phyloP scores from a whole-genome alignment of 2,113 vertebrate genomes.

The Forbesichthys papilliferus region DNA sequence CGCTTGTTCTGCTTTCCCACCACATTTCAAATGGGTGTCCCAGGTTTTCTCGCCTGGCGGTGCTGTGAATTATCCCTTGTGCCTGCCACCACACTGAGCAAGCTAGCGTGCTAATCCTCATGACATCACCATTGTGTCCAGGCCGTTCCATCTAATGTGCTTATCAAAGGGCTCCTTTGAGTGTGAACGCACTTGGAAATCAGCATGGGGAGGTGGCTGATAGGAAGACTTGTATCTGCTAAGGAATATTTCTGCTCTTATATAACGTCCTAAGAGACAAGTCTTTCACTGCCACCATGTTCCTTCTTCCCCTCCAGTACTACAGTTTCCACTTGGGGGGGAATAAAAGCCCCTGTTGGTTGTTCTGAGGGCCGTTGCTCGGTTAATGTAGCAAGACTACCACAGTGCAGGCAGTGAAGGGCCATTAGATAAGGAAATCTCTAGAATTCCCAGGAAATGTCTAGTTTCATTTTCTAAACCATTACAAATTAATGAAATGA shows the following conservation, averaged over 20 bases:
- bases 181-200: conserved; percentile 64
- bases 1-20: conserved; percentile 21
- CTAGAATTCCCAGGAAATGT: conserved; percentile 55
- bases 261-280: conserved; percentile 67
- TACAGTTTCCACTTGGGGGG: conserved; percentile 53
- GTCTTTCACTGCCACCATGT: conserved; percentile 52
- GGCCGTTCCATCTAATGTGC: conserved; percentile 72
- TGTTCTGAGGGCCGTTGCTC: conserved; percentile 25
- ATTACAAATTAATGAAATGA: conserved; percentile 48
- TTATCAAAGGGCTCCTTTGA: conserved; percentile 75
- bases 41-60: conserved; percentile 32
- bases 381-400: conserved; percentile 27
- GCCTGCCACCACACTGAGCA: conserved; percentile 54
- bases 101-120: conserved; percentile 74
- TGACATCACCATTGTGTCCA: conserved; percentile 73
- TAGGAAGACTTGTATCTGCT: conserved; percentile 73
- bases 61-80: conserved; percentile 60
- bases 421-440: conserved; percentile 40
- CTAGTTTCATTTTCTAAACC: conserved; percentile 61
- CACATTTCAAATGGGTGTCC: conserved; percentile 37
- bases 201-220: conserved; percentile 61
- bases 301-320: conserved; percentile 46
- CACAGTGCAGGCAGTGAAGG: conserved; percentile 9
- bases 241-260: conserved; percentile 69
- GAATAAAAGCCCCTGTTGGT: conserved; percentile 54